Base-by-base conservation (phyloP, 2,113 vertebrate species). In the Camelus bactrianus region DNA sequence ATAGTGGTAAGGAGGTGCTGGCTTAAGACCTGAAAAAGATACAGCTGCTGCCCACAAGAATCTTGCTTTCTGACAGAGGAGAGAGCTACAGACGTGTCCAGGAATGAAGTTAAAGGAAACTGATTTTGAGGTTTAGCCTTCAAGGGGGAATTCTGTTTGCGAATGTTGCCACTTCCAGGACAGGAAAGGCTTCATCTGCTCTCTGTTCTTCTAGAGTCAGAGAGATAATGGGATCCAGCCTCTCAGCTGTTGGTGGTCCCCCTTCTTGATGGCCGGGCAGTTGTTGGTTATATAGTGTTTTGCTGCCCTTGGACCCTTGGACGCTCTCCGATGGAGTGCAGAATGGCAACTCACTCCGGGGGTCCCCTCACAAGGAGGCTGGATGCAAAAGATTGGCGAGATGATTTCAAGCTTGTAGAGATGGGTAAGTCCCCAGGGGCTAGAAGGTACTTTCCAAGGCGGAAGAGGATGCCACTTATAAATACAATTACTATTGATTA, bases 401-500 rank as follows among this genome's bases (percentile, higher is more conserved):
- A 62, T 89, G 72, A 93, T 91, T 93, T 89, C 75, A 94, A 95
- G 77, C 67, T 85, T 46, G 46, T 7, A 86, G 93, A 94, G 72
- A 89, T 15, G 42, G 30, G n/a, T 69, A 82, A 85, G 54, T 46
- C 62, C 60, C 91, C 16, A 19, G n/a, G 52, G 75, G 30, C n/a
- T 56, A 60, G 84, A 56, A 96, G 91, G 80, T 79, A 48, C 89
- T 96, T 96, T 94, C 81, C 48, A 80, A 85, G 46, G 70, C 93
- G 89, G 91, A 96, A 94, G 62, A 93, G 48, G 38, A 54, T 77
- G 81, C 58, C 15, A 82, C 38, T 96, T 80, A 82, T 75, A 92
- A 95, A 85, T 88, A 88, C 91, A 70, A 84, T 94, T 89, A 94
- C 67, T 91, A 95, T 95, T 30, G 94, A 95, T 96, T 72, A n/a